Conservation (phyloP, 2,113 vertebrate genomes). For the Mesembrinibis cayennensis region DNA sequence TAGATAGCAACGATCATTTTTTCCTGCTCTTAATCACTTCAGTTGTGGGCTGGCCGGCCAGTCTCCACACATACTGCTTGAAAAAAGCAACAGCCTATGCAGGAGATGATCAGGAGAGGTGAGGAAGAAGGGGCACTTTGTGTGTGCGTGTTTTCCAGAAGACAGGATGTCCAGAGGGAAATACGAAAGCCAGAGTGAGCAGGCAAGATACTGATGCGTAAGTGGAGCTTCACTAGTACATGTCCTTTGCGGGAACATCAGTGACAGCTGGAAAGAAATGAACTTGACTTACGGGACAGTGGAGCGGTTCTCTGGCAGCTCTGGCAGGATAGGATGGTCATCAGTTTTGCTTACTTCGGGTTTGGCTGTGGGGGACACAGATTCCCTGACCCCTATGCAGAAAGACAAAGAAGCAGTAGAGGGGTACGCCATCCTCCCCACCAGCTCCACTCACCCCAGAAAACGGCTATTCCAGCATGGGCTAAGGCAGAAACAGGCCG, state of each 20-base stretch:
- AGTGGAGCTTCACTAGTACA: neutral
- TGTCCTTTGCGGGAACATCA: neutral
- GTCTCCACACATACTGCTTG: neutral
- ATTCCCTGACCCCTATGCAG: conserved; percentile 86
- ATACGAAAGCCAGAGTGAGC: neutral
- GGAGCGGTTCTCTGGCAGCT: conserved; percentile 86
- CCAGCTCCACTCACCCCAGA: neutral
- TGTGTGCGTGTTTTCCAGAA: neutral
- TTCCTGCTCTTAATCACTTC: neutral
- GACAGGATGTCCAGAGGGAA: neutral
- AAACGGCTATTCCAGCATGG: neutral
- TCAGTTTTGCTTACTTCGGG: conserved; percentile 76
- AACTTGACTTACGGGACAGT: conserved; percentile 81
- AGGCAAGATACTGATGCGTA: neutral
- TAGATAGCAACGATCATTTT: neutral
- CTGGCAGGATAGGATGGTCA: conserved; percentile 85
- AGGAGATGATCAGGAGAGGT: neutral
- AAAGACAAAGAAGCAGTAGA: conserved; percentile 23
- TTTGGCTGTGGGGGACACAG: conserved; percentile 87
- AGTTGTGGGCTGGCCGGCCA: neutral
- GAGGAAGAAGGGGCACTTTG: neutral
- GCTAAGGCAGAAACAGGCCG: neutral
- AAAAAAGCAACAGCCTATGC: neutral
- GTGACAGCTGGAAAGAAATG: neutral
- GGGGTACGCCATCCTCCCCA: neutral